phyloP scores from a whole-genome alignment of 2,113 vertebrate genomes.

The Turdus rufiventris region DNA sequence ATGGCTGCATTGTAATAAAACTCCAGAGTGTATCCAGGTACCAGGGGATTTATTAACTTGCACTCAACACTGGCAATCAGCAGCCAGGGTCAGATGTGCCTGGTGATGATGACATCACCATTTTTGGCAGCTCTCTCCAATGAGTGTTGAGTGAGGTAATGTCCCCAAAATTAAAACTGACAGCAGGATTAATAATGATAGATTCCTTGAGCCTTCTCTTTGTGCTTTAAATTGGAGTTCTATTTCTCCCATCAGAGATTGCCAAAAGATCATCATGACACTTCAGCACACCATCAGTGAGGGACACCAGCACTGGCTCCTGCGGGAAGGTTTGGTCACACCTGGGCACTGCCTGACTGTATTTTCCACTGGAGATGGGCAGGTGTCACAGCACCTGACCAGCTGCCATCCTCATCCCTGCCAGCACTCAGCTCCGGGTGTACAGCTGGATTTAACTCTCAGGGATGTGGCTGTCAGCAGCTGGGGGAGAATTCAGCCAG shows the following conservation, averaged over 20 bases:
- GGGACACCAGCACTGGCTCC: neutral
- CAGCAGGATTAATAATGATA: conserved; percentile 80
- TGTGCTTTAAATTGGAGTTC: conserved; percentile 68
- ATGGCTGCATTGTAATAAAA: conserved; percentile 81
- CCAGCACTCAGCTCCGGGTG: neutral
- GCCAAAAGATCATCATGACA: conserved; percentile 58
- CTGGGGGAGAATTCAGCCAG: neutral
- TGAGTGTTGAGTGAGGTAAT: conserved; percentile 80
- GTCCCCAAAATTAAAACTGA: conserved; percentile 82
- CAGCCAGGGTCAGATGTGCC: conserved; percentile 75
- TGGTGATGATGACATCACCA: conserved; percentile 81
- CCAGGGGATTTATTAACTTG: conserved; percentile 81
- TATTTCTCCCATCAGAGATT: conserved; percentile 59
- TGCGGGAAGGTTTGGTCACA: neutral
- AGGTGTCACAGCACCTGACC: neutral
- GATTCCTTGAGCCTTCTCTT: conserved; percentile 72
- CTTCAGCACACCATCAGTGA: conserved; percentile 27
- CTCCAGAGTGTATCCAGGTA: conserved; percentile 73
- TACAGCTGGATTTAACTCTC: neutral
- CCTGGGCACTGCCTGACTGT: neutral
- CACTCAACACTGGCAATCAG: conserved; percentile 75
- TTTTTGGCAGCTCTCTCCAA: conserved; percentile 75
- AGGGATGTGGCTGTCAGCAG: neutral
- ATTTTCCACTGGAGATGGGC: neutral
- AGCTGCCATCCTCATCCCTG: neutral